These are phyloP conservation scores for Sebastes variabilis DNA, from an alignment of 2,797 vertebrate genomes.

Conservation along the genomic window DNA sequence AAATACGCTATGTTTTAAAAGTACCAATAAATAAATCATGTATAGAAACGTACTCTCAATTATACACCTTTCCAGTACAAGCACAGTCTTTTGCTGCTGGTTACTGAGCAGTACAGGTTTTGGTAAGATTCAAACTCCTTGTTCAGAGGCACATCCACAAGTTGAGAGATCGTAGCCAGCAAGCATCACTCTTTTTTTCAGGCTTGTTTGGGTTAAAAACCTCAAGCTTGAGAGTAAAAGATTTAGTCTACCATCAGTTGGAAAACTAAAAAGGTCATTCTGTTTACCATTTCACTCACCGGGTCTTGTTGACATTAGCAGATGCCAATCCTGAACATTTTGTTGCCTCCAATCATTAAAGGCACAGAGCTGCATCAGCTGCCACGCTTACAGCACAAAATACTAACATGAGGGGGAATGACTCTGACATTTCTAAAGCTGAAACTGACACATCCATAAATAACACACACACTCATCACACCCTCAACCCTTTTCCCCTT, in stretches of 20 bases:
- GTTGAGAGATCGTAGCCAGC: neutral
- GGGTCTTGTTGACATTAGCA: conserved; percentile 8
- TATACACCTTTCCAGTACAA: too few species aligned
- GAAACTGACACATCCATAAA: too few species aligned
- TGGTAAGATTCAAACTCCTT: too few species aligned
- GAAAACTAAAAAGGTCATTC: neutral
- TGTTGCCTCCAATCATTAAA: neutral
- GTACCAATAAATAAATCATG: too few species aligned
- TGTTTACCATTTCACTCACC: neutral
- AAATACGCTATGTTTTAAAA: too few species aligned
- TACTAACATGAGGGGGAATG: neutral
- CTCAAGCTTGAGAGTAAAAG: neutral
- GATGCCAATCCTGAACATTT: neutral
- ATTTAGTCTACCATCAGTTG: neutral
- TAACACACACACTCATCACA: too few species aligned
- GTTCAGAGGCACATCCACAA: too few species aligned
- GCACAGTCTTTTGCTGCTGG: too few species aligned
- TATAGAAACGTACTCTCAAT: too few species aligned
- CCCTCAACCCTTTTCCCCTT: neutral
- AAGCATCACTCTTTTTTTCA: neutral
- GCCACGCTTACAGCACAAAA: neutral
- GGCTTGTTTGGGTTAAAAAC: neutral
- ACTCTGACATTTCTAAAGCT: conserved; percentile 9
- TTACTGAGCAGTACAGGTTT: too few species aligned
- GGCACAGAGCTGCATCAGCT: too few species aligned